Base-by-base conservation (phyloP, 2,888 invertebrate species). In the Xestoiulus laeticollis region DNA sequence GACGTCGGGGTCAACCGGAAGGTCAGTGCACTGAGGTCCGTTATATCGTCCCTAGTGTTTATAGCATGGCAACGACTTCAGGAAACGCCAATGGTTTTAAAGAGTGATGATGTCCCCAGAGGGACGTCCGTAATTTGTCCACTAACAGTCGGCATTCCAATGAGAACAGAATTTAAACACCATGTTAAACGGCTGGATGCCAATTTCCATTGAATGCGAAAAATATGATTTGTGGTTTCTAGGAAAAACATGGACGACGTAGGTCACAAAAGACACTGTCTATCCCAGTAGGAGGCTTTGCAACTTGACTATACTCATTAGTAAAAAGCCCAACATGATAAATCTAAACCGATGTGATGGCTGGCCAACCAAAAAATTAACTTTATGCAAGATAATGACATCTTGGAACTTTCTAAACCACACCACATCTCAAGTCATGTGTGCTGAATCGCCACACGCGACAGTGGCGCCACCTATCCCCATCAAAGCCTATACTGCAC, bases 141-240 rank as follows among this genome's bases (percentile, higher is more conserved):
- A 12, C 12, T 12, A 78, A 26, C 26, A 26, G 30, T 78, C 78
- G 12, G 30, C 30, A 78, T 78, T 30, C 78, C 12, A 78, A 78
- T 8, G 30, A 16, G 30, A 78, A 26, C 30, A 14, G 12, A 78
- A 78, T 30, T 78, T 68, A 22, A 30, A 30, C 30, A 78, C 12
- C 26, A 78, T 30, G 30, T 78, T 14, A 68, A 68, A 68, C 30
- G 78, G 30, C 30, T 78, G 78, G 78, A 68, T 6, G 26, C 68
- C 68, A 68, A 68, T 68, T 68, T 22, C 68, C 68, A 22, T 68
- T 68, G 26, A 68, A 68, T 68, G 22, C 68, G 68, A 68, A 68
- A 48, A 68, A 22, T 22, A 59, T 8, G 68, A 68, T 68, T 68
- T 22, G 68, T 26, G 68, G 26, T 68, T 68, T 68, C 22, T 22